These are phyloP conservation scores for Pristionchus japonicus DNA, from an alignment of 2,888 invertebrate genomes.

Conservation along the genomic window DNA sequence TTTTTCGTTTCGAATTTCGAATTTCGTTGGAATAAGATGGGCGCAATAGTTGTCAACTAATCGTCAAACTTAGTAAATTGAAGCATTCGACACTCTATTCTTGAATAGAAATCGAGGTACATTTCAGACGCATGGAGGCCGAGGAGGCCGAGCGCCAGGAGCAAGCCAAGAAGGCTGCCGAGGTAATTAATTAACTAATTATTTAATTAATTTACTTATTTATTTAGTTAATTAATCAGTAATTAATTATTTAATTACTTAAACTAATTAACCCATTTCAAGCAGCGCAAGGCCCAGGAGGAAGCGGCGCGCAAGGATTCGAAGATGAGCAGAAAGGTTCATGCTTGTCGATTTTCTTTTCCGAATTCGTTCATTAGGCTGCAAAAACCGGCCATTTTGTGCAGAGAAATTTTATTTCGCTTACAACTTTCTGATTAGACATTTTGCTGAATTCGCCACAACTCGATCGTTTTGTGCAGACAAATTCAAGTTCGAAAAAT, in stretches of 20 bases:
- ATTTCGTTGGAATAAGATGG: too few relatives aligned
- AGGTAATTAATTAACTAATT: background rate
- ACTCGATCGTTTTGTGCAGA: too few relatives aligned
- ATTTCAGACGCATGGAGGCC: background rate
- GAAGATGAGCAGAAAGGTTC: background rate
- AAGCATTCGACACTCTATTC: background rate
- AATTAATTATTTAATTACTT: background rate
- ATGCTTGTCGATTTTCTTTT: too few relatives aligned
- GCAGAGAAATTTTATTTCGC: too few relatives aligned
- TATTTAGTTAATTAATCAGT: background rate
- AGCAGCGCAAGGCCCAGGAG: background rate
- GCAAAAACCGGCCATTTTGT: too few relatives aligned
- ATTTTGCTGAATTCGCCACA: too few relatives aligned
- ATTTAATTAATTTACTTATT: constrained; percentile 15
- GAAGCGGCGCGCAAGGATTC: background rate
- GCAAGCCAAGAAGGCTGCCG: background rate
- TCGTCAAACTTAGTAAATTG: too few relatives aligned
- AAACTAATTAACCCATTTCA: background rate
- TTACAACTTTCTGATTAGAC: too few relatives aligned
- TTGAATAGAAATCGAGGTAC: too few relatives aligned
- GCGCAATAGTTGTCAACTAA: too few relatives aligned
- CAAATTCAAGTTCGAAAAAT: too few relatives aligned
- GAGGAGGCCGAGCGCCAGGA: constrained; percentile 1
- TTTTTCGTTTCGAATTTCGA: background rate
- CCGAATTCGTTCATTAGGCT: too few relatives aligned